Conservation (phyloP, 2,797 vertebrate genomes). For the Eulemur coronatus region DNA sequence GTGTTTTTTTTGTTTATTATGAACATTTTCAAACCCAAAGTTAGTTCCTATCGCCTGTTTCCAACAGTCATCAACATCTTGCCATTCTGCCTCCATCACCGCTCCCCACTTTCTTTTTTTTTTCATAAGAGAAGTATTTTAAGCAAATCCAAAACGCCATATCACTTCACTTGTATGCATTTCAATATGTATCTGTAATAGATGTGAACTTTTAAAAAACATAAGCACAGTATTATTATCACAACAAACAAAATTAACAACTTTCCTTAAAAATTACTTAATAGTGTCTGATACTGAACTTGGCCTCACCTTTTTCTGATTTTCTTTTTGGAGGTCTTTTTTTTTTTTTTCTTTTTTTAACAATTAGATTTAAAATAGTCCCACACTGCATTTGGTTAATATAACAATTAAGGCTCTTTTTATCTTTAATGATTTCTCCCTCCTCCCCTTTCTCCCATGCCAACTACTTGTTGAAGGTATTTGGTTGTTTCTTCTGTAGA, state of each 20-base stretch:
- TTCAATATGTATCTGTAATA: background rate
- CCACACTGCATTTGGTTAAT: background rate
- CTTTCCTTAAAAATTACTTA: background rate
- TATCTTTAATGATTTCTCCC: background rate
- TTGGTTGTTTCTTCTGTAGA: background rate
- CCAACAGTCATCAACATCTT: background rate
- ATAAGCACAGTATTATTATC: background rate
- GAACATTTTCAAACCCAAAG: background rate
- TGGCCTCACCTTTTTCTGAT: background rate
- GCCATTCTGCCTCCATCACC: background rate
- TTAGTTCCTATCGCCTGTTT: background rate
- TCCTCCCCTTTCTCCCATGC: background rate
- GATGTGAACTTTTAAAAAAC: background rate
- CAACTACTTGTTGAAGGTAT: background rate
- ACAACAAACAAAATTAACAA: background rate
- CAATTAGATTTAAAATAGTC: background rate
- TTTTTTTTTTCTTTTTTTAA: background rate
- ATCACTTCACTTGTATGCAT: background rate
- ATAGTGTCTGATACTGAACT: background rate
- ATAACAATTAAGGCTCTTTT: background rate
- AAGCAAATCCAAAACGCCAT: background rate
- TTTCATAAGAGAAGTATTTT: background rate
- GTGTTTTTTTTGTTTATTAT: background rate
- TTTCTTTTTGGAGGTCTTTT: background rate
- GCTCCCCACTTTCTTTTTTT: background rate